These are phyloP conservation scores for Neodontobutis hainanensis DNA, from an alignment of 2,113 vertebrate species.

Conservation along the genomic window DNA sequence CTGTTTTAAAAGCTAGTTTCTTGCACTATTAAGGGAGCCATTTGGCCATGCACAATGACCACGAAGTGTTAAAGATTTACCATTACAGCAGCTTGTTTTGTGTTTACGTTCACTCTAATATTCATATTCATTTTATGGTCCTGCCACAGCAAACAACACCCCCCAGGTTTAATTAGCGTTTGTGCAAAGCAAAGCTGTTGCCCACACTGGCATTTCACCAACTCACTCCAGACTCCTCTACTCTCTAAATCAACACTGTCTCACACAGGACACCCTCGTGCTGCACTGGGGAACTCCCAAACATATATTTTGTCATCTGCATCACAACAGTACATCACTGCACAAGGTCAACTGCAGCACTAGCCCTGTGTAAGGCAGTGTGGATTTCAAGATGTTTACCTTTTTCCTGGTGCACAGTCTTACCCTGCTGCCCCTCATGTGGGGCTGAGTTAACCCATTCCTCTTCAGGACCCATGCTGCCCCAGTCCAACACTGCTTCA, in stretches of 20 bases:
- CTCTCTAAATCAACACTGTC: constrained; percentile 30
- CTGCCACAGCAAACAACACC: neutral
- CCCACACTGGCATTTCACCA: neutral
- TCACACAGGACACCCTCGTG: neutral
- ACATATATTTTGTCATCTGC: neutral
- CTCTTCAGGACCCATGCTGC: constrained; percentile 69
- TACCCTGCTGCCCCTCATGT: constrained; percentile 63
- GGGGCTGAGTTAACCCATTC: constrained; percentile 64
- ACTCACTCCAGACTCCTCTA: constrained; percentile 25
- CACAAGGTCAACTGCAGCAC: neutral
- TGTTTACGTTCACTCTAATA: neutral
- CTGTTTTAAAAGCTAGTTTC: too few relatives aligned
- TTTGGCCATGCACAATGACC: too few relatives aligned
- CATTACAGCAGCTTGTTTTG: too few relatives aligned
- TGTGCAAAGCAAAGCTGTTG: neutral
- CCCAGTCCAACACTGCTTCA: constrained; percentile 76
- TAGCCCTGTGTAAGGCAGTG: neutral
- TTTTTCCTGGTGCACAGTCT: constrained; percentile 33
- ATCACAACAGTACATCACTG: neutral
- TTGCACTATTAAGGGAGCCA: too few relatives aligned
- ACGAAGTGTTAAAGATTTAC: too few relatives aligned
- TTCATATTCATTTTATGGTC: neutral
- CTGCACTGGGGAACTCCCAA: neutral
- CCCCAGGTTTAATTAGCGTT: neutral
- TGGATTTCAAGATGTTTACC: constrained; percentile 3